Conservation (phyloP, 2,888 invertebrate genomes). For the Ischnura elegans region DNA sequence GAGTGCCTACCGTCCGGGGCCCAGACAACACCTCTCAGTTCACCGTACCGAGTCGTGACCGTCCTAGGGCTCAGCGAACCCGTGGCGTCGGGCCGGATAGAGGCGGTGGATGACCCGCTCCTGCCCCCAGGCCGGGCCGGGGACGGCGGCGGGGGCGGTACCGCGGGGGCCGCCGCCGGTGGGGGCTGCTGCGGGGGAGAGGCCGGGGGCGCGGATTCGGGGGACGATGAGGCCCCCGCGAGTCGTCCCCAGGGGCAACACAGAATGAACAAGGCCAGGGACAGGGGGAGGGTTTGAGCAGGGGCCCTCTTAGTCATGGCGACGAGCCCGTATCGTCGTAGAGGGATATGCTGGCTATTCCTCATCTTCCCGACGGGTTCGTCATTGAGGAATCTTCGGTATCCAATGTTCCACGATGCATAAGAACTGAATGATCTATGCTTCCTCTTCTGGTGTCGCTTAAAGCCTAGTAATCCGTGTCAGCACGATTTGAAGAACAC, state of each 20-base stretch:
- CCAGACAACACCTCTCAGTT: slow-evolving; percentile 75
- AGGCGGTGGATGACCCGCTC: slow-evolving; percentile 21
- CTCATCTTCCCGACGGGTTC: slow-evolving; percentile 40
- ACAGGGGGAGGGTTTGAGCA: slow-evolving; percentile 9
- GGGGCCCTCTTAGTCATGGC: slow-evolving; percentile 28
- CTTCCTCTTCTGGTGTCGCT: not conserved
- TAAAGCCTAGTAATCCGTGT: not conserved
- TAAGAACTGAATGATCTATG: not conserved
- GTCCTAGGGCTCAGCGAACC: slow-evolving; percentile 72
- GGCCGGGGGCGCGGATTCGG: not conserved
- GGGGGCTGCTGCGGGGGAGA: not conserved
- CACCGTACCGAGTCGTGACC: slow-evolving; percentile 77
- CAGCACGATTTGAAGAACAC: not conserved
- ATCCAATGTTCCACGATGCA: not conserved
- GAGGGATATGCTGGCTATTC: not conserved
- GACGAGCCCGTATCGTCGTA: not conserved
- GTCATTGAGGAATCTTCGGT: not conserved
- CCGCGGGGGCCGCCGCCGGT: not conserved
- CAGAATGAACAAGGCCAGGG: not conserved
- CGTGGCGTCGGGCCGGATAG: slow-evolving; percentile 34
- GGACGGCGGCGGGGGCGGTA: not conserved
- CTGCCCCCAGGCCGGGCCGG: not conserved
- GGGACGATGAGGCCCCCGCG: not conserved
- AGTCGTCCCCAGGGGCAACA: not conserved
- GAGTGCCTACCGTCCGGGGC: slow-evolving; percentile 51